These are phyloP conservation scores for Hyperoplus lanceolatus DNA, from an alignment of 2,797 vertebrate species.

Conservation along the genomic window DNA sequence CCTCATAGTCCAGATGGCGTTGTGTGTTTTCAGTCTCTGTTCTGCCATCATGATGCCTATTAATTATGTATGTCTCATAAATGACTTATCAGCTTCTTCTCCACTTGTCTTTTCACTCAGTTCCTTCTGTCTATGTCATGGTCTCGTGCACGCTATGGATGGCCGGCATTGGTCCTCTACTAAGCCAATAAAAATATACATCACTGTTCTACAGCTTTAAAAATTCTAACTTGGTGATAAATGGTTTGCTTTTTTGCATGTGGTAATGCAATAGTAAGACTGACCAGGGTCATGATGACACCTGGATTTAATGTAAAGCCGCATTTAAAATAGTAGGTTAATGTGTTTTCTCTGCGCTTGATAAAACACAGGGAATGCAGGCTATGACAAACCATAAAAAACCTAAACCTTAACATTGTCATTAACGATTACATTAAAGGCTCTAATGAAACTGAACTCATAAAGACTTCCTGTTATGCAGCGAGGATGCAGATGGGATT, in stretches of 20 bases:
- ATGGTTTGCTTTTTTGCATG: constrained; percentile 50
- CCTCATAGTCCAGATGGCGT: constrained; percentile 87
- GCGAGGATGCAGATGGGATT: constrained; percentile 70
- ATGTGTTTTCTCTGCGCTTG: constrained; percentile 48
- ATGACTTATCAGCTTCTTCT: constrained; percentile 84
- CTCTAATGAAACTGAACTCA: constrained; percentile 73
- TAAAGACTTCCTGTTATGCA: constrained; percentile 69
- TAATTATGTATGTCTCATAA: constrained; percentile 88
- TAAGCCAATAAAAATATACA: constrained; percentile 50
- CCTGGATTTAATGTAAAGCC: constrained; percentile 49
- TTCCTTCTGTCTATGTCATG: constrained; percentile 54
- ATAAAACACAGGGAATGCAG: constrained; percentile 53
- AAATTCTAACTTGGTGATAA: constrained; percentile 40
- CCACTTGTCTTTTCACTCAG: constrained; percentile 53
- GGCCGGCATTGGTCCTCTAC: constrained; percentile 56
- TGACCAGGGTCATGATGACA: constrained; percentile 23
- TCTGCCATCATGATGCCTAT: constrained; percentile 86
- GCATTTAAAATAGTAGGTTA: constrained; percentile 26
- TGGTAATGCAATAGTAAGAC: constrained; percentile 32
- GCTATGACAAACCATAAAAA: constrained; percentile 50
- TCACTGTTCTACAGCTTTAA: constrained; percentile 40
- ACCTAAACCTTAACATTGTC: constrained; percentile 61
- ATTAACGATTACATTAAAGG: constrained; percentile 66
- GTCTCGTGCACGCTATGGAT: constrained; percentile 66
- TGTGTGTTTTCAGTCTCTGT: constrained; percentile 83